Percentiles rank a stretch among this genome's conserved stretches.
phyloP scores from a whole-genome alignment of 2,113 vertebrate genomes.

The Colossoma macropomum region DNA sequence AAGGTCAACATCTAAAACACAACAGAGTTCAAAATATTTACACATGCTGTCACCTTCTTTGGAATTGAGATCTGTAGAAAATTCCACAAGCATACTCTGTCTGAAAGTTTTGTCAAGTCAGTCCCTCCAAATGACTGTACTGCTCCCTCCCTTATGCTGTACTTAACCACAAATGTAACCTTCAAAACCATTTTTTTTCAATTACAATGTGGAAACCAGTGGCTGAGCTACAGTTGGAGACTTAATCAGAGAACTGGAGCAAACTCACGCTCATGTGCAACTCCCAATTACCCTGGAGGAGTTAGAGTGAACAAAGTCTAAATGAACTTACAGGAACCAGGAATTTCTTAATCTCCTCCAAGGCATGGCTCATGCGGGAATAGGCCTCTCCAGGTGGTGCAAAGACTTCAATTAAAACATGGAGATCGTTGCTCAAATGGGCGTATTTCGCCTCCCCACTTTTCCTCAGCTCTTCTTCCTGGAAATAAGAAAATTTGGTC shows the following conservation, averaged over 20 bases:
- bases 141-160: neutral
- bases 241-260: slow-evolving; percentile 36
- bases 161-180: slow-evolving; percentile 38
- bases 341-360: slow-evolving; percentile 99
- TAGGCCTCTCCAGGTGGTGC: slow-evolving; percentile 98
- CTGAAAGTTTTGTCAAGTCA: neutral
- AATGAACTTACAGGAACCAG: slow-evolving; percentile 93
- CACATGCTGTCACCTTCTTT: too few relatives aligned
- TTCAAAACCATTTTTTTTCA: slow-evolving; percentile 24
- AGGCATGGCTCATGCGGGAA: slow-evolving; percentile 98
- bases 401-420: slow-evolving; percentile 99
- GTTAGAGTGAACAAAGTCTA: slow-evolving; percentile 36
- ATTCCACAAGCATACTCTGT: neutral
- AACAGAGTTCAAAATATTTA: neutral
- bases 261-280: slow-evolving; percentile 28
- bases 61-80: neutral
- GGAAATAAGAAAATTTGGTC: slow-evolving; percentile 56
- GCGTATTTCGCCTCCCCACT: slow-evolving; percentile 95
- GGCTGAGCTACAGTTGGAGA: slow-evolving; percentile 38
- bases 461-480: slow-evolving; percentile 98
- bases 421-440: slow-evolving; percentile 96
- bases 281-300: slow-evolving; percentile 47
- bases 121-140: neutral
- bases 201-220: slow-evolving; percentile 16
- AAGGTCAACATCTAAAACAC: neutral